Evolutionary conservation across 2,113 vertebrate genomes (phyloP), one percentile per base, ranked within the genome.

Genomic region (Labrus mixtus): DNA sequence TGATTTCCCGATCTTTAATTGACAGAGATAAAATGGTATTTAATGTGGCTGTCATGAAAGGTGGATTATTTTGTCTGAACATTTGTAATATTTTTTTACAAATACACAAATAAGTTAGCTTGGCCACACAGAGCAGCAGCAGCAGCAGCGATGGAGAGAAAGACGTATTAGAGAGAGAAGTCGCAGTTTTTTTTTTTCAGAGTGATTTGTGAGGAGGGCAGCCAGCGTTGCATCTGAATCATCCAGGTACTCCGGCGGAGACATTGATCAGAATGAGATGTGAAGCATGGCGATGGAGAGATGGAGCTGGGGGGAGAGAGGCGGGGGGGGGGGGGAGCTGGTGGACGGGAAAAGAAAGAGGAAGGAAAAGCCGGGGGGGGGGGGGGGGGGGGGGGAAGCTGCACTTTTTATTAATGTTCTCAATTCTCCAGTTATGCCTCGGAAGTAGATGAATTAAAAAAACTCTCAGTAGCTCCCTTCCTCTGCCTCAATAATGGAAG

Each of bases 181-280:
- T 48, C 60, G 61, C 64, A 10, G 11, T 16, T 59, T 72, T 76
- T 83, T 74, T 90, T n/a, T n/a, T n/a, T n/a, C n/a, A n/a, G n/a
- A n/a, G 76, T 90, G 86, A 89, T 90, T 91, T 91, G 85, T 69
- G 72, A 83, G 71, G 48, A 72, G 68, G 68, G 84, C 36, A 33
- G 69, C 3, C 33, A 67, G 81, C 78, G 56, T 88, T 91, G 82
- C 81, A 90, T 91, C 87, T 88, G 83, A 87, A 93, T 89, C 85
- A 72, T 58, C 76, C 71, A 60, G 72, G 67, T 80, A 73, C 75
- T 81, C 69, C 6, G 0, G 69, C 81, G 81, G 72, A 90, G 85
- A 85, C 85, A 84, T 91, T 89, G 86, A 91, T 89, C 78, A 89
- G 87, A 90, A 79, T 86, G 81, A 88, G 82, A 90, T 83, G 81